Conservation (phyloP, 1,140 invertebrate species). For the Caenorhabditis tropicalis region DNA sequence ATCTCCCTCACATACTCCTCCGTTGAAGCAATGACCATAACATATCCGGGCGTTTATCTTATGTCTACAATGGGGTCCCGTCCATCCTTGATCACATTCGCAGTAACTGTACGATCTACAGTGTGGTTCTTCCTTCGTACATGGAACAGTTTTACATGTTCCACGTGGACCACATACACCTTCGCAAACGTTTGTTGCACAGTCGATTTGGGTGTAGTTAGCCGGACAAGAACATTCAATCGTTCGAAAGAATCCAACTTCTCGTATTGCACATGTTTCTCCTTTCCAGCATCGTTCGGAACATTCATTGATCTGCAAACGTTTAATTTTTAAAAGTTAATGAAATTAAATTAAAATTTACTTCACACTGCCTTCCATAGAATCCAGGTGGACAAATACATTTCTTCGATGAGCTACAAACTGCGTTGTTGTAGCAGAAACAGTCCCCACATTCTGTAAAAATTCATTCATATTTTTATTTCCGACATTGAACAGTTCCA, state of each 20-base stretch:
- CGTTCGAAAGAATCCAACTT: not conserved
- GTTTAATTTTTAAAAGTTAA: not conserved
- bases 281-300: slow-evolving; percentile 15
- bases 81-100: slow-evolving; percentile 18
- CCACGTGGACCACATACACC: slow-evolving; percentile 17
- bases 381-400: slow-evolving; percentile 36
- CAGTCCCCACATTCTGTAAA: slow-evolving; percentile 24
- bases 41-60: not conserved
- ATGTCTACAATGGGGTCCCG: not conserved
- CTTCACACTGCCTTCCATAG: slow-evolving; percentile 37
- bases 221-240: not conserved
- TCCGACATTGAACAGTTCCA: too few relatives aligned
- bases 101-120: slow-evolving; percentile 16
- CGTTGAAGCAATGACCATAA: slow-evolving; percentile 2
- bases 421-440: slow-evolving; percentile 21
- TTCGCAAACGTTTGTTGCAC: slow-evolving; percentile 25
- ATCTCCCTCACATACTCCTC: not conserved
- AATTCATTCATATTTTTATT: not conserved
- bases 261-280: not conserved
- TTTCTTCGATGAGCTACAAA: not conserved
- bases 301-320: slow-evolving; percentile 28
- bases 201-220: not conserved
- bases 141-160: slow-evolving; percentile 3
- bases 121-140: not conserved
- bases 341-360: not conserved